Percentiles rank a stretch among this genome's conserved stretches.
Evolutionary conservation across 2,888 invertebrate species (phyloP).

Genomic region (Frankliniella fusca): DNA sequence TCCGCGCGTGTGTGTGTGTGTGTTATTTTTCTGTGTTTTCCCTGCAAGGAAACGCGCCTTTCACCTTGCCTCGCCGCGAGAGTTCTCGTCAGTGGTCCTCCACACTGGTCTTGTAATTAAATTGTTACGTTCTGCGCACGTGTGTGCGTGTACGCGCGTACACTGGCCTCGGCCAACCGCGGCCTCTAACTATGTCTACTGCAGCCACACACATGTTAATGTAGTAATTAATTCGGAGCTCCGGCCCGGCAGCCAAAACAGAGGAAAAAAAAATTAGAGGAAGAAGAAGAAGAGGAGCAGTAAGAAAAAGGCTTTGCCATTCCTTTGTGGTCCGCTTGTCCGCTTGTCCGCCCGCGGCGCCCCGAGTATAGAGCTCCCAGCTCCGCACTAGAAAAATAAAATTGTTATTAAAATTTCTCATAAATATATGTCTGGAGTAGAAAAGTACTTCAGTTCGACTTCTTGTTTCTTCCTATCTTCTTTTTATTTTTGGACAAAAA

Average conservation of each 20-base stretch:
- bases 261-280: background rate
- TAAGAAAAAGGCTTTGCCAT: no score
- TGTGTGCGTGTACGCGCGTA: background rate
- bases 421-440: no score
- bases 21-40: background rate
- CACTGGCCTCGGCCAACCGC: background rate
- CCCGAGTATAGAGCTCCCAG: no score
- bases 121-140: background rate
- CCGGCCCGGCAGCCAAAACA: background rate
- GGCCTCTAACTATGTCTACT: conserved; percentile 13
- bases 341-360: no score
- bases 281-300: background rate
- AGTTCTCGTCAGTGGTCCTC: background rate
- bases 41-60: background rate
- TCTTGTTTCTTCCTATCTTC: no score
- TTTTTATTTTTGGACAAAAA: no score
- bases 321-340: no score
- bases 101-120: conserved; percentile 2
- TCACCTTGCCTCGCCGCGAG: background rate
- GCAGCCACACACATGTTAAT: conserved; percentile 23
- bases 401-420: no score
- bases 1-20: background rate
- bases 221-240: conserved; percentile 14
- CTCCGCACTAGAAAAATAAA: no score
- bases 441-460: no score